Evolutionary conservation across 2,113 vertebrate genomes (phyloP), one percentile per base, ranked within the genome.

Genomic region (Pachycephala philippinensis): DNA sequence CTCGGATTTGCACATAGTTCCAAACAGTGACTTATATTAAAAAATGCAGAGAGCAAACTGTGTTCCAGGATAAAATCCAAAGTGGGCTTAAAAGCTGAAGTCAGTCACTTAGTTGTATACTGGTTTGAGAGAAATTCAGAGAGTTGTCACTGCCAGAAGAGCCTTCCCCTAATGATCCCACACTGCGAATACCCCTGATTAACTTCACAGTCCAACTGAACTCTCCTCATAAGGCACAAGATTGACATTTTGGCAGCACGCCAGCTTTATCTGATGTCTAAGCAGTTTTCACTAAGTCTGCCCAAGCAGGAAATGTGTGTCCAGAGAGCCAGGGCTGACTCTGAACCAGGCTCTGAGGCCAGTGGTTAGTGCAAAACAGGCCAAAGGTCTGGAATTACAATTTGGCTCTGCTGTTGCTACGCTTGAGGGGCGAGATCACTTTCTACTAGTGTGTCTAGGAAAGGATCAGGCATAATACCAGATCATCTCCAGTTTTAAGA

Each of bases 211-310:
- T 22, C 59, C 50, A 66, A 90, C 28, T 56, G 76, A 93, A 75
- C 69, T 40, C 94, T 49, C 59, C 84, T 81, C 52, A 5, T 9
- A 88, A 84, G 96, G 89, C 69, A 76, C 60, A 44, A 84, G 59
- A 88, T 18, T 53, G 95, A 66, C 92, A 90, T 26, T 78, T 72
- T 83, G 91, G 90, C 87, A 96, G 82, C 84, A 87, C 85, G 47
- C 23, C 79, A 68, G 78, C 47, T 77, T 90, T 91, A 90, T 85
- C 94, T 97, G 95, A 94, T 93, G 63, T 50, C 83, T 91, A 84
- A 90, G 72, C 83, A 50, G 39, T 93, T 97, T 93, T 78, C 84
- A 74, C 24, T 37, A 93, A 70, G 74, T 85, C 77, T 92, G 68
- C 30, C 71, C 9, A 0, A 80, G 79, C 15, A 94, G 72, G 35